phyloP scores from a whole-genome alignment of 35 echinoderm and acorn worm species.

The Acanthaster planci region DNA sequence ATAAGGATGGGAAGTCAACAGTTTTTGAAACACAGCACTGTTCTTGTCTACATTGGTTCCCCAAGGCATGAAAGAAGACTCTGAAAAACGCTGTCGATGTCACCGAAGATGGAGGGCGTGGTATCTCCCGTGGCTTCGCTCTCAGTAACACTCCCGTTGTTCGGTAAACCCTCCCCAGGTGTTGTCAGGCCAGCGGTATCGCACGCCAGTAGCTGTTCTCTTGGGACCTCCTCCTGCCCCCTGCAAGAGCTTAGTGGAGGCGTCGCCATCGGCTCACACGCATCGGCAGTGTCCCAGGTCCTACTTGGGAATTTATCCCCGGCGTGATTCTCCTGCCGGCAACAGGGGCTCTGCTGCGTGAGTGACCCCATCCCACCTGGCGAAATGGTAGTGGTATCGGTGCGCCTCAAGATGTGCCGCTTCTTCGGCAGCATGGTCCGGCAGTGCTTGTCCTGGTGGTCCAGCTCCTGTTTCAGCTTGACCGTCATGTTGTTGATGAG shows the following conservation, averaged over 20 bases:
- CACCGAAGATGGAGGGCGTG: not conserved
- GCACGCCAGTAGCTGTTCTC: not conserved
- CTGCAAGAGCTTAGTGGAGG: not conserved
- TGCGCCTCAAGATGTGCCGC: not conserved
- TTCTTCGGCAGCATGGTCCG: conserved; percentile 10
- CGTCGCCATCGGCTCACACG: not conserved
- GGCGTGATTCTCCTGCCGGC: not conserved
- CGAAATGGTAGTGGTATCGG: not conserved
- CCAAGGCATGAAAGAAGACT: conserved; percentile 19
- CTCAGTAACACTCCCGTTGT: not conserved
- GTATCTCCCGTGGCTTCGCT: not conserved
- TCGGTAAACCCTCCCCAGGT: not conserved
- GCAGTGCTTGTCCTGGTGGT: not conserved
- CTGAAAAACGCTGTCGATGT: conserved; percentile 16
- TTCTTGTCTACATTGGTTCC: not conserved
- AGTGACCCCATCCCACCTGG: not conserved
- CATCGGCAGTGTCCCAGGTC: not conserved
- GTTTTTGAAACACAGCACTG: no score
- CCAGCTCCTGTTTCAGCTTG: conserved; percentile 2
- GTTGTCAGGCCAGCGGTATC: not conserved
- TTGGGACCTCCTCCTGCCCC: not conserved
- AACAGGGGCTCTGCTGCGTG: not conserved
- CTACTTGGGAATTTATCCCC: not conserved
- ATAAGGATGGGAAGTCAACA: no score
- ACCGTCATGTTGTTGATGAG: conserved; percentile 29